Percentiles rank a stretch among this genome's conserved stretches.
These are phyloP conservation scores for Scaptomyza parva DNA, from an alignment of 2,888 invertebrate genomes.

Conservation along the genomic window DNA sequence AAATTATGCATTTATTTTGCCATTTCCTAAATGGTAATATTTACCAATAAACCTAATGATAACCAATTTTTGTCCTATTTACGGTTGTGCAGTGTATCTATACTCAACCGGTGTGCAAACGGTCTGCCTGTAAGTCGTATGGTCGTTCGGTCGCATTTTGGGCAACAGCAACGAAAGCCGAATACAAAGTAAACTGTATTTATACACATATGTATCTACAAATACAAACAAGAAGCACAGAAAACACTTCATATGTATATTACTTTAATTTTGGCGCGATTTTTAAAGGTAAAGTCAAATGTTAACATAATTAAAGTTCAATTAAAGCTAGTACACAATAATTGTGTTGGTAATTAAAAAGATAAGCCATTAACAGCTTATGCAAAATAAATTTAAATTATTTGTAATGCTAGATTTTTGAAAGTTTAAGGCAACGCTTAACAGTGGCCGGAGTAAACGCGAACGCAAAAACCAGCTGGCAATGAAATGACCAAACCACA, in stretches of 20 bases:
- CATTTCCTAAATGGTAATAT: background rate
- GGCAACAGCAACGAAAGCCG: constrained; percentile 32
- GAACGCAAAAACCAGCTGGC: constrained; percentile 70
- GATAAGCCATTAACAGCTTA: constrained; percentile 33
- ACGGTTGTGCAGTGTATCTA: constrained; percentile 54
- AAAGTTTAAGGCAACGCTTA: constrained; percentile 67
- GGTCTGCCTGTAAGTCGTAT: constrained; percentile 24
- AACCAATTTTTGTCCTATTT: background rate
- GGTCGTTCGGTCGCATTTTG: constrained; percentile 25
- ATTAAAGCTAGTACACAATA: constrained; percentile 17
- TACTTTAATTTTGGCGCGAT: background rate
- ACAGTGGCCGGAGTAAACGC: constrained; percentile 61
- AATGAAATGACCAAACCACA: constrained; percentile 16
- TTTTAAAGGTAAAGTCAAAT: background rate
- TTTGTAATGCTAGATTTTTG: constrained; percentile 4
- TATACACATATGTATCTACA: constrained; percentile 15
- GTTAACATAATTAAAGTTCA: constrained; percentile 57
- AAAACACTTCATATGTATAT: background rate
- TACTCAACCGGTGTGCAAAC: constrained; percentile 40
- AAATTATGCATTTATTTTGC: background rate
- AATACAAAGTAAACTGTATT: constrained; percentile 30
- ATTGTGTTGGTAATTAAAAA: constrained; percentile 31
- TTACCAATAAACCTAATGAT: too few species aligned
- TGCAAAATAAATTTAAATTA: constrained; percentile 57
- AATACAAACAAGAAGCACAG: constrained; percentile 1